Evolutionary conservation across 2,888 invertebrate species (phyloP).

Genomic region (Dryobota labecula): DNA sequence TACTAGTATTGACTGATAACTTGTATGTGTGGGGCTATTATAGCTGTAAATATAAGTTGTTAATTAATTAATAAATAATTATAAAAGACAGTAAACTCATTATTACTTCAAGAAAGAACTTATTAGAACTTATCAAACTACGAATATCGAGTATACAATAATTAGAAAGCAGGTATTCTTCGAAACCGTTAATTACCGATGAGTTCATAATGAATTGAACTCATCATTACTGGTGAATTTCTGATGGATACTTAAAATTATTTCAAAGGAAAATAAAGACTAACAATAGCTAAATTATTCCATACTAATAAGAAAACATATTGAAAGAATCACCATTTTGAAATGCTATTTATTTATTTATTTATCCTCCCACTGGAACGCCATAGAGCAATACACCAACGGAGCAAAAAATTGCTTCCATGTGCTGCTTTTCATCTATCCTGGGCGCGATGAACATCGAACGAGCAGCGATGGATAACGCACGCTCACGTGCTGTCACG

Average conservation of each 20-base stretch:
- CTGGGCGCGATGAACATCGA: too few species aligned
- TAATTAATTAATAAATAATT: too few species aligned
- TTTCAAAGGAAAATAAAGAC: neutral
- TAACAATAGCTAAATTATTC: neutral
- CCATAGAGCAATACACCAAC: too few species aligned
- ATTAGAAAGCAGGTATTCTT: constrained; percentile 3
- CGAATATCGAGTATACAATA: neutral
- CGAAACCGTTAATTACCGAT: neutral
- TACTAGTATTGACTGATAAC: too few species aligned
- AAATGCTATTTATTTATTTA: neutral
- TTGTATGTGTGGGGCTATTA: too few species aligned
- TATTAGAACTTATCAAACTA: neutral
- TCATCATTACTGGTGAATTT: too few species aligned
- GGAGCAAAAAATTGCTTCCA: too few species aligned
- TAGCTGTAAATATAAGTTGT: too few species aligned
- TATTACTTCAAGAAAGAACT: neutral
- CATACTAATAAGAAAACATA: neutral
- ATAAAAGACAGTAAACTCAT: neutral
- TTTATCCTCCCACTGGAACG: too few species aligned
- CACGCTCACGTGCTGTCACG: too few species aligned
- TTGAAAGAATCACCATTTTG: neutral
- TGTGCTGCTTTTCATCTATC: too few species aligned
- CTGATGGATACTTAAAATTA: neutral
- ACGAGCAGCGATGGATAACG: too few species aligned
- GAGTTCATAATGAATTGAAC: constrained; percentile 2